A percentile compares a stretch with the other conserved stretches of the same genome.
These are phyloP conservation scores for Myxocyprinus asiaticus DNA, from an alignment of 2,113 vertebrate genomes.

Conservation along the genomic window DNA sequence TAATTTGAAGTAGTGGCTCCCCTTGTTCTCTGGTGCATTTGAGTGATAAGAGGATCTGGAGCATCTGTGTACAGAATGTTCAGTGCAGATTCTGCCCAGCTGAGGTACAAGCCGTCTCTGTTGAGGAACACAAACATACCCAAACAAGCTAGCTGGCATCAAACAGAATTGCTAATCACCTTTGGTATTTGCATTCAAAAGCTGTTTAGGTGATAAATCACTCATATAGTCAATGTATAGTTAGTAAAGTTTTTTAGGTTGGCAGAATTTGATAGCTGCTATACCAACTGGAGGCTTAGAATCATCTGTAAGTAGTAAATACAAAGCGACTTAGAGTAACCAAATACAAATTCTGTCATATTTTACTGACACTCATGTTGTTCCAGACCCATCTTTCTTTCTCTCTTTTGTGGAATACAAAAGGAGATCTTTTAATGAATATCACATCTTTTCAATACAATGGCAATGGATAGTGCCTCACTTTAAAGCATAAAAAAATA, in stretches of 20 bases:
- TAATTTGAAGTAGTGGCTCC: neutral
- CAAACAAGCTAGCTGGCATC: neutral
- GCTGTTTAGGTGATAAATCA: neutral
- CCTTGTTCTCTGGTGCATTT: neutral
- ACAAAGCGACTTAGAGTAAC: neutral
- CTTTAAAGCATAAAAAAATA: no score
- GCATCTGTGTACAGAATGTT: conserved; percentile 28
- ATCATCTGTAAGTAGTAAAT: neutral
- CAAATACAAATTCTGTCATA: neutral
- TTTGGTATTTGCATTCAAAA: neutral
- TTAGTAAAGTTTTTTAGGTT: neutral
- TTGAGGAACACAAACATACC: conserved; percentile 5
- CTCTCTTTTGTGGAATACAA: neutral
- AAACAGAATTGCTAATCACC: neutral
- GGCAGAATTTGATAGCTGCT: neutral
- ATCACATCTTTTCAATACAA: no score
- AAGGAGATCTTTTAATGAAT: no score
- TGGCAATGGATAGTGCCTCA: no score
- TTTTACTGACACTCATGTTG: neutral
- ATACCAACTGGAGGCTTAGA: neutral
- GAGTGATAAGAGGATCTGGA: neutral
- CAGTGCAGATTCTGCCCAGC: neutral
- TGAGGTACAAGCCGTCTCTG: neutral
- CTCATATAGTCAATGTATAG: neutral
- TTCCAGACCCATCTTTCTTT: neutral